These are phyloP conservation scores for Pyrocephalus nanus DNA, from an alignment of 2,797 vertebrate species.

Conservation along the genomic window DNA sequence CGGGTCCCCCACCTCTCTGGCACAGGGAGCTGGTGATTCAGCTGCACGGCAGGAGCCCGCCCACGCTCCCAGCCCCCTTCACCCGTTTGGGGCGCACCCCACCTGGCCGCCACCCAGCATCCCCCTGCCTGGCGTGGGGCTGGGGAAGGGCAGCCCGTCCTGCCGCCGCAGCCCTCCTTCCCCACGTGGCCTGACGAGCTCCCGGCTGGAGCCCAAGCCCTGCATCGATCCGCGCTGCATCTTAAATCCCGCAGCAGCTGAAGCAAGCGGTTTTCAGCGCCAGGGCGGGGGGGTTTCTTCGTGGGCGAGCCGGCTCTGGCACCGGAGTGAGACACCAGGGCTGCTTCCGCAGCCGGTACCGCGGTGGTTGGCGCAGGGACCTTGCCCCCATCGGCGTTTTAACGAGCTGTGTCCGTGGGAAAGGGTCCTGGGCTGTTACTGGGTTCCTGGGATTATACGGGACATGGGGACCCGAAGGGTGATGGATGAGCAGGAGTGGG, in stretches of 20 bases:
- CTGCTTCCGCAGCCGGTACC: not conserved
- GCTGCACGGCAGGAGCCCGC: not conserved
- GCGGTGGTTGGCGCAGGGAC: not conserved
- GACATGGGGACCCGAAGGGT: not conserved
- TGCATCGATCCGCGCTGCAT: conserved; percentile 51
- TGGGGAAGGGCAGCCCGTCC: not conserved
- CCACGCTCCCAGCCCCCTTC: not conserved
- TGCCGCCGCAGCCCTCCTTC: conserved; percentile 3
- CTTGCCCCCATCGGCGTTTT: not conserved
- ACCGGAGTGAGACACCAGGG: not conserved
- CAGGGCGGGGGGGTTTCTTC: not conserved
- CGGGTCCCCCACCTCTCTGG: not conserved
- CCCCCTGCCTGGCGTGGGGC: not conserved
- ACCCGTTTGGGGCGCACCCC: not conserved
- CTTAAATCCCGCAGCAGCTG: conserved; percentile 61
- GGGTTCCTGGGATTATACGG: not conserved
- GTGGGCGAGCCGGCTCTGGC: not conserved
- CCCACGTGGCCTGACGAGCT: conserved; percentile 31
- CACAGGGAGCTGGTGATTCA: accelerated
- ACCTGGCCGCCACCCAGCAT: accelerated
- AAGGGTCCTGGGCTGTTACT: not conserved
- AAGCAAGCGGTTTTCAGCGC: conserved; percentile 49
- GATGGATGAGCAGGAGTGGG: not conserved
- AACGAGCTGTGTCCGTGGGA: not conserved
- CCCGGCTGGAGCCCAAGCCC: conserved; percentile 47